A percentile compares a stretch with the other conserved stretches of the same genome.
These are phyloP conservation scores for Gastracanthus pulcherrimus DNA, from an alignment of 2,888 invertebrate species.

Conservation along the genomic window DNA sequence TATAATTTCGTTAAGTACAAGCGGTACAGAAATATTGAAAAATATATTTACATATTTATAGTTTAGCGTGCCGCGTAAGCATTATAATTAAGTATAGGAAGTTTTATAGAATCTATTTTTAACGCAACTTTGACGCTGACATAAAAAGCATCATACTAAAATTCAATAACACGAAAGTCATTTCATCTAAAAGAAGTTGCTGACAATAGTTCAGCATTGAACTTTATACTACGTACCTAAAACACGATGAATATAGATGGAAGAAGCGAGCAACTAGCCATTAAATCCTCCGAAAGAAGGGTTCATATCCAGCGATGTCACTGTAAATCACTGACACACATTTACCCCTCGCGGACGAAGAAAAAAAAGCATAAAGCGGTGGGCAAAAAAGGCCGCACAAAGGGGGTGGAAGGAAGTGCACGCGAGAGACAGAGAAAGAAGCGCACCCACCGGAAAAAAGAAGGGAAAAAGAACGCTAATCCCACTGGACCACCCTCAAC, in stretches of 20 bases:
- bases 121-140: not conserved
- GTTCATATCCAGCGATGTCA: not conserved
- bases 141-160: not conserved
- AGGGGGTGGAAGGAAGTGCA: not conserved
- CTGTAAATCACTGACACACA: slow-evolving; percentile 40
- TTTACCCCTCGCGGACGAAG: not conserved
- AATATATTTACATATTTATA: not conserved
- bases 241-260: not conserved
- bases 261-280: not conserved
- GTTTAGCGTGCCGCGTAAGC: not conserved
- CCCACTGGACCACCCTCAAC: slow-evolving; percentile 27
- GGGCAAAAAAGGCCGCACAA: not conserved
- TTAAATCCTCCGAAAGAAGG: not conserved
- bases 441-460: not conserved
- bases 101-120: not conserved
- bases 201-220: not conserved
- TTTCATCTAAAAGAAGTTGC: not conserved
- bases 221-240: not conserved
- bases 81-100: not conserved
- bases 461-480: not conserved
- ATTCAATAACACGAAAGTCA: not conserved
- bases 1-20: not conserved
- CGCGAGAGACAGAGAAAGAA: not conserved
- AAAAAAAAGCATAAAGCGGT: not conserved
- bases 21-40: not conserved